A percentile compares a stretch with the other conserved stretches of the same genome.
Conservation (phyloP, 2,888 invertebrate genomes). For the Bembecia ichneumoniformis region DNA sequence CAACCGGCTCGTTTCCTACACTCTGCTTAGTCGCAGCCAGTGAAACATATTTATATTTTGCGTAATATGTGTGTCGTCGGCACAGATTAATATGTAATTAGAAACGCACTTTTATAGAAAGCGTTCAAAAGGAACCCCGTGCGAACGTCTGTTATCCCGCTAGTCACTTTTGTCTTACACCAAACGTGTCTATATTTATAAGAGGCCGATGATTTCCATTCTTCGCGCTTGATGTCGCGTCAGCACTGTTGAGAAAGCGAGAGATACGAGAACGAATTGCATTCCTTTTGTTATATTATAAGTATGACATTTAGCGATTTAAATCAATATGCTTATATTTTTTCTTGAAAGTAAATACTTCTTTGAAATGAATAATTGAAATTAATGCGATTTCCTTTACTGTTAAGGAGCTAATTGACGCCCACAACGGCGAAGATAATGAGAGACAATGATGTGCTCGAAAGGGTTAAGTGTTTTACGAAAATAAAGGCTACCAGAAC, state of each 20-base stretch:
- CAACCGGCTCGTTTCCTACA: constrained; percentile 42
- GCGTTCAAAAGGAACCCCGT: not conserved
- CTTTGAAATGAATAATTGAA: too few species aligned
- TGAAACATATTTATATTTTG: constrained; percentile 35
- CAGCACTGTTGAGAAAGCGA: constrained; percentile 35
- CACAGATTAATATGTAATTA: too few species aligned
- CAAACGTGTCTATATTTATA: constrained; percentile 33
- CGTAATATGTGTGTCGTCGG: constrained; percentile 8
- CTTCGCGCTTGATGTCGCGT: constrained; percentile 36
- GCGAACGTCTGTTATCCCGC: not conserved
- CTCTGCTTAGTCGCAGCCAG: constrained; percentile 31
- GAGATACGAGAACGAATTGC: constrained; percentile 12
- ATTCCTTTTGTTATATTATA: constrained; percentile 5
- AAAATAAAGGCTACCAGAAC: constrained; percentile 69
- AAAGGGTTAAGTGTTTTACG: constrained; percentile 64
- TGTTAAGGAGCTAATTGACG: constrained; percentile 14
- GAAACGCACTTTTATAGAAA: too few species aligned
- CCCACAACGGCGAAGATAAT: constrained; percentile 23
- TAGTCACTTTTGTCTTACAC: constrained; percentile 8
- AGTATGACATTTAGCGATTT: too few species aligned
- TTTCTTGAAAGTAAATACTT: not conserved
- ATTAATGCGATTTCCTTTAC: constrained; percentile 7
- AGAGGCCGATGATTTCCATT: constrained; percentile 38
- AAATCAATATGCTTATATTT: too few species aligned
- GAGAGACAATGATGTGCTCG: constrained; percentile 56